Conservation (phyloP, 2,113 vertebrate genomes). For the Syngnathus floridae region DNA sequence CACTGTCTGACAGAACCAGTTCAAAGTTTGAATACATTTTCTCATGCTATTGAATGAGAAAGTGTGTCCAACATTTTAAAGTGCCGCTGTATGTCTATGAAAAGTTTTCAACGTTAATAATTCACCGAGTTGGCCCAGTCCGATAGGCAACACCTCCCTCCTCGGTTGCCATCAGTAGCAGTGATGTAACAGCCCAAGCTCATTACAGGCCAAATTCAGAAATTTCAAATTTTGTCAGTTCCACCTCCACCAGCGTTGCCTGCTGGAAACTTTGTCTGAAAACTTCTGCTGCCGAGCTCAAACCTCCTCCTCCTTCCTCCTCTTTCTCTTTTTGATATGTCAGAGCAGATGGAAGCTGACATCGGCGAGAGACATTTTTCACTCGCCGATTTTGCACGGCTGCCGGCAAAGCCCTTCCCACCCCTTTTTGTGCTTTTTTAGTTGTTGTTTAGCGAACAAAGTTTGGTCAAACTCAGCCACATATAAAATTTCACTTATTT, state of each 20-base stretch:
- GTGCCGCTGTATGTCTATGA: neutral
- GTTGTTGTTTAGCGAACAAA: neutral
- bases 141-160: constrained; percentile 32
- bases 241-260: constrained; percentile 21
- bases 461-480: neutral
- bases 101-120: neutral
- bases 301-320: constrained; percentile 51
- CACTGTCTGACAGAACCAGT: too few species aligned
- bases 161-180: constrained; percentile 19
- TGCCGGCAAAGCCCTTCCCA: constrained; percentile 17
- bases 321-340: constrained; percentile 32
- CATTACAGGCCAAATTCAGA: constrained; percentile 30
- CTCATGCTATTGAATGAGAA: neutral
- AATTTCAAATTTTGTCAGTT: constrained; percentile 37
- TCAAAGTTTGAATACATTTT: neutral
- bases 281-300: constrained; percentile 45
- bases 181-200: constrained; percentile 32
- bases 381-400: constrained; percentile 23
- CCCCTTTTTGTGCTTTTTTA: constrained; percentile 13
- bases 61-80: neutral
- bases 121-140: constrained; percentile 6
- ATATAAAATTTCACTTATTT: neutral
- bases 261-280: constrained; percentile 34
- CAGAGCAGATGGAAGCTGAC: constrained; percentile 44
- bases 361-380: constrained; percentile 38